These are phyloP conservation scores for Dolichotis patagonum DNA, from an alignment of 2,113 vertebrate species.

Conservation along the genomic window DNA sequence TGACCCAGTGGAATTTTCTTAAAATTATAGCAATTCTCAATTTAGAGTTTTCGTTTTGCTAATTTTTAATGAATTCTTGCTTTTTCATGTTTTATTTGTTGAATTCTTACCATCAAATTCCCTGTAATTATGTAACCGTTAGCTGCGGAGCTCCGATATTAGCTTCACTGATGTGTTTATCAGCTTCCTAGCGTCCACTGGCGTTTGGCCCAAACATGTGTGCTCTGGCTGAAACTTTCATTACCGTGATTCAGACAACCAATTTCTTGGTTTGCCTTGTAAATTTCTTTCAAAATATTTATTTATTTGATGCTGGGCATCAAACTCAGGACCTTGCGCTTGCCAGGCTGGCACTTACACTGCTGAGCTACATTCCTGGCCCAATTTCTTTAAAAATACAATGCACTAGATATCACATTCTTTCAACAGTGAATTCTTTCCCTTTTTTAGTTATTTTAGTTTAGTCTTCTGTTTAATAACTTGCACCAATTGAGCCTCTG, in stretches of 20 bases:
- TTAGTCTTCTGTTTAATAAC: not conserved
- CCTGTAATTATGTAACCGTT: not conserved
- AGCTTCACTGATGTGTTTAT: not conserved
- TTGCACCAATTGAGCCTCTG: not conserved
- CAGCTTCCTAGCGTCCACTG: no score
- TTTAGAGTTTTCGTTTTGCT: not conserved
- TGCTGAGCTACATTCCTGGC: no score
- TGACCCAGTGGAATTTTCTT: not conserved
- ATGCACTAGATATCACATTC: not conserved
- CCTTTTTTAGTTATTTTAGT: not conserved
- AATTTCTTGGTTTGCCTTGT: not conserved
- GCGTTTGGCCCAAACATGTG: accelerated
- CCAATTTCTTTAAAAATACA: not conserved
- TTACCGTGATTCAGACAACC: not conserved
- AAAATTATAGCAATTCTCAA: not conserved
- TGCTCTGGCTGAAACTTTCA: not conserved
- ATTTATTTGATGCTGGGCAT: no score
- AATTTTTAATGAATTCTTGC: not conserved
- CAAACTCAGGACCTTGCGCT: no score
- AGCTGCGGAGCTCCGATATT: not conserved
- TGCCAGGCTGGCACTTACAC: no score
- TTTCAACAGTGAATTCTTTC: not conserved
- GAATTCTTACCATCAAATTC: not conserved
- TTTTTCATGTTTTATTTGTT: not conserved
- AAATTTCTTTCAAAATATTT: not conserved